These are phyloP conservation scores for Zaprionus davidi DNA, from an alignment of 1,140 invertebrate species.

Conservation along the genomic window DNA sequence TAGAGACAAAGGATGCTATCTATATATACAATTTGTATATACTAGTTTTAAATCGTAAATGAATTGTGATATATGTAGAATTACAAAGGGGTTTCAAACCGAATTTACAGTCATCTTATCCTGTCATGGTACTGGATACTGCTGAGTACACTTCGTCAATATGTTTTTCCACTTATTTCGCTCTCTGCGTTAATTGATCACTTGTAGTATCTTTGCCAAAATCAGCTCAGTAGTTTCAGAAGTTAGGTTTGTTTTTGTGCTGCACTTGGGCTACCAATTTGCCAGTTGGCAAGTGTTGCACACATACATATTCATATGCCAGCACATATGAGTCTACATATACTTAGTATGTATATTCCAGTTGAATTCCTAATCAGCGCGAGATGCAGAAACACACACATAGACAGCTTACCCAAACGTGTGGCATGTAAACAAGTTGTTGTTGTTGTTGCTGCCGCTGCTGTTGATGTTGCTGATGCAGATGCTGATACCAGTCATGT, in stretches of 20 bases:
- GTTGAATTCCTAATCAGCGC: conserved; percentile 72
- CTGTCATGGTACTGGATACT: too few relatives aligned
- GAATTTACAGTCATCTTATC: too few relatives aligned
- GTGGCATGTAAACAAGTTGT: conserved; percentile 13
- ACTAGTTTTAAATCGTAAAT: too few relatives aligned
- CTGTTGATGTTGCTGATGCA: conserved; percentile 45
- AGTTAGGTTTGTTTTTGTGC: background rate
- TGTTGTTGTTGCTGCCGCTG: conserved; percentile 46
- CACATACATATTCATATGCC: conserved; percentile 12
- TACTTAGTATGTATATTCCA: conserved; percentile 51
- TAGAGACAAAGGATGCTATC: background rate
- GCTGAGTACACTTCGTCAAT: too few relatives aligned
- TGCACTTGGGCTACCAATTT: background rate
- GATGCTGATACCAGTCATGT: conserved; percentile 37
- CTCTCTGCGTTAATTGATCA: background rate
- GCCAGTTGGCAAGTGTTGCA: background rate
- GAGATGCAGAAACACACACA: conserved; percentile 39
- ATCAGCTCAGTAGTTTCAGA: background rate
- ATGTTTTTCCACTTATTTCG: background rate
- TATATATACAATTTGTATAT: too few relatives aligned
- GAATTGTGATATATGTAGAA: too few relatives aligned
- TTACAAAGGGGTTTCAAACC: too few relatives aligned
- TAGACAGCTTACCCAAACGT: conserved; percentile 16
- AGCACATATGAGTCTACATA: conserved; percentile 8
- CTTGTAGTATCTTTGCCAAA: background rate